These are phyloP conservation scores for Chrysina gloriosa DNA, from an alignment of 2,888 invertebrate genomes.

Conservation along the genomic window DNA sequence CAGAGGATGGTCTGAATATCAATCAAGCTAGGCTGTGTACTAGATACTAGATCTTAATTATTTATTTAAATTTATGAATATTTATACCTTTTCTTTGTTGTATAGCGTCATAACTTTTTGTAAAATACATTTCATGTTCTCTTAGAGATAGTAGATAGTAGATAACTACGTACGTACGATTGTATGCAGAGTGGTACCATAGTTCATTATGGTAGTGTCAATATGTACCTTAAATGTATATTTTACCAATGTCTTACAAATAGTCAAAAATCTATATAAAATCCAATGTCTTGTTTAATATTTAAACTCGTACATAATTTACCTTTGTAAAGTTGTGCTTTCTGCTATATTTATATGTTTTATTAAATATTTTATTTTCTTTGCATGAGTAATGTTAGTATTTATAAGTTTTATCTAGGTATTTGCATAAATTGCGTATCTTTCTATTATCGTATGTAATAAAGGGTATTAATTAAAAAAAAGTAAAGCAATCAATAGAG, in stretches of 20 bases:
- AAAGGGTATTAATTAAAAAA: constrained; percentile 25
- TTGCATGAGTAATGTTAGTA: background rate
- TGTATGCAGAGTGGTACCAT: constrained; percentile 1
- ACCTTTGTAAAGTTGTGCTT: too few species aligned
- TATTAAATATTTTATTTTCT: background rate
- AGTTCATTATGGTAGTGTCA: background rate
- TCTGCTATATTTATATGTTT: background rate
- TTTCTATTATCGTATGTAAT: constrained; percentile 8
- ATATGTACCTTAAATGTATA: background rate
- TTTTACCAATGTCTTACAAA: constrained; percentile 18
- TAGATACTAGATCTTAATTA: constrained; percentile 45
- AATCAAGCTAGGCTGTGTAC: constrained; percentile 46
- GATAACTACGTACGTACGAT: background rate
- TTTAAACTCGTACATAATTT: constrained; percentile 28
- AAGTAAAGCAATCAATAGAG: constrained; percentile 14
- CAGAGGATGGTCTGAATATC: constrained; percentile 64
- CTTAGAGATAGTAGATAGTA: background rate
- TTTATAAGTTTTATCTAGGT: background rate
- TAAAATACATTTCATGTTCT: constrained; percentile 19
- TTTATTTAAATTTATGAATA: constrained; percentile 45
- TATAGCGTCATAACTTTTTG: constrained; percentile 18
- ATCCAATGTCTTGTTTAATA: constrained; percentile 27
- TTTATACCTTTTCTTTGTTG: background rate
- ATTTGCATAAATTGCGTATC: background rate
- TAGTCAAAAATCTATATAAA: background rate